Evolutionary conservation across 2,113 vertebrate genomes (phyloP), one percentile per base, ranked within the genome.

Genomic region (Nibea albiflora): DNA sequence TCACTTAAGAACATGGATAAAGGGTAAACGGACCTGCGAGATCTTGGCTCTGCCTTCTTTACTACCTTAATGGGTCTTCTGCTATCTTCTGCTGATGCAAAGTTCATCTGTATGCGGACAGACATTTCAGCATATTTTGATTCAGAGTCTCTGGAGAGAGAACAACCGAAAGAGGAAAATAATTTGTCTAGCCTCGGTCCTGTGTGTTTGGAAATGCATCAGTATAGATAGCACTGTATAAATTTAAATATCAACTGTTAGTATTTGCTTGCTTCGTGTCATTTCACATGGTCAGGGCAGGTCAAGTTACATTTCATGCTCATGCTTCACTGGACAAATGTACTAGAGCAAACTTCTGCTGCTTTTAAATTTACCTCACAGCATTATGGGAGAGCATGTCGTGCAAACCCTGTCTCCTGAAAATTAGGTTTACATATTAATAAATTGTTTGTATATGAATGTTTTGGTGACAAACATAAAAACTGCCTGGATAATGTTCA

Each of bases 1-100:
- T 92, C 91, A 90, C 86, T 92, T 92, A 92, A 92, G 92, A 90
- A 92, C 90, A 88, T 76, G 89, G 79, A 74, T 85, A 83, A 90
- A 86, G 79, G 85, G 87, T 75, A 79, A 87, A 85, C 81, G 82
- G 76, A 87, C 88, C 85, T 83, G 77, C 39, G 88, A 90, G 85
- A 90, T 84, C 84, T 76, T 0, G 60, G 68, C 69, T 70, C 66
- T 44, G 71, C 73, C 76, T 73, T 87, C 74, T 62, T 77, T 47
- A 4, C 63, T 22, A 78, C 72, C 81, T 64, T 64, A 72, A 84
- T 39, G 15, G 16, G 46, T 26, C 63, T 74, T 73, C 60, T 56
- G 75, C 58, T 72, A 28, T 72, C 73, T 44, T 10, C 61, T 74
- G 58, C 35, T 47, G 64, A 20, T 31, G n/a, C 50, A 52, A 3